These are phyloP conservation scores for Automeris io DNA, from an alignment of 2,888 invertebrate genomes.

Conservation along the genomic window DNA sequence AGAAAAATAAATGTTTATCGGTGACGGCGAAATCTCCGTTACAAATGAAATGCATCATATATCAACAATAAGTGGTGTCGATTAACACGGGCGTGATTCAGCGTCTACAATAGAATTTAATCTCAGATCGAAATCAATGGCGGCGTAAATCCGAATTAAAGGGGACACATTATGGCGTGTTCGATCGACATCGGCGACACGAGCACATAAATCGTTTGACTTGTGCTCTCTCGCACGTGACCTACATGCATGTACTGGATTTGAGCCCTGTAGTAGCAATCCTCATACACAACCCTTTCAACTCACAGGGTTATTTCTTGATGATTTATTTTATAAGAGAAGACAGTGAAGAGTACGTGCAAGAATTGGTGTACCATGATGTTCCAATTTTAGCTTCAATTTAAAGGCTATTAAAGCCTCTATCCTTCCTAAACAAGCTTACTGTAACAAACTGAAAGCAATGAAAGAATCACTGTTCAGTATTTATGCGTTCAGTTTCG, in stretches of 20 bases:
- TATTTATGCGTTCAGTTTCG: not conserved
- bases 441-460: conserved; percentile 3
- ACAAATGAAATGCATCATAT: conserved; percentile 38
- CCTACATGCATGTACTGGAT: conserved; percentile 7
- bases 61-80: conserved; percentile 48
- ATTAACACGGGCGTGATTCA: conserved; percentile 43
- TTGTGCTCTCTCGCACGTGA: conserved; percentile 34
- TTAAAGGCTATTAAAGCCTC: conserved; percentile 1
- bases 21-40: conserved; percentile 22
- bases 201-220: conserved; percentile 59
- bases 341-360: conserved; percentile 16
- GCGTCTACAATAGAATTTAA: conserved; percentile 51
- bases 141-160: conserved; percentile 59
- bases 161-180: conserved; percentile 31
- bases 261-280: conserved; percentile 20
- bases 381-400: conserved; percentile 1
- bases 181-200: conserved; percentile 20
- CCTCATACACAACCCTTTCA: conserved; percentile 34
- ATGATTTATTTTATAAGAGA: conserved; percentile 29
- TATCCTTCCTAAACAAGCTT: not conserved
- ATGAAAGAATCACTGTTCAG: not conserved
- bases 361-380: conserved; percentile 8
- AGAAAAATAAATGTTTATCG: conserved; percentile 18
- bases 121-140: conserved; percentile 43
- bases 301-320: conserved; percentile 22